These are phyloP conservation scores for Apogon talboti DNA, from an alignment of 2,797 vertebrate genomes.

Conservation along the genomic window DNA sequence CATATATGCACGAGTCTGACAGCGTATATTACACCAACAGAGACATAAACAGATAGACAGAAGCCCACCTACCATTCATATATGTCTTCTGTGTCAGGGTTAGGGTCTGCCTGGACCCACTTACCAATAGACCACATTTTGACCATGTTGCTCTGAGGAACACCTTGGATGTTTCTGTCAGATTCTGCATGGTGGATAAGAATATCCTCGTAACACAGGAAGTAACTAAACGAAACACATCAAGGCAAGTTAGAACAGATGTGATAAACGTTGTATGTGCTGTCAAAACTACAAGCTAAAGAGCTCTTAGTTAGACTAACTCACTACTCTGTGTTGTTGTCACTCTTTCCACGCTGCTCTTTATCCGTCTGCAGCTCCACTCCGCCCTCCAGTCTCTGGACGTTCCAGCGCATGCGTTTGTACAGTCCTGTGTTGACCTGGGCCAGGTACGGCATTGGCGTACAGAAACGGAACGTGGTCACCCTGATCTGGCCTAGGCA, in stretches of 20 bases:
- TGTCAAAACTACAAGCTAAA: no score
- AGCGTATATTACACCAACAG: neutral
- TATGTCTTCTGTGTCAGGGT: constrained; percentile 78
- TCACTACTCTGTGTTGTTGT: constrained; percentile 71
- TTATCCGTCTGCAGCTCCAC: neutral
- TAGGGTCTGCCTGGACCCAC: constrained; percentile 85
- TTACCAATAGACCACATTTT: constrained; percentile 87
- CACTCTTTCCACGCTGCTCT: no score
- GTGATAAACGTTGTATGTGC: no score
- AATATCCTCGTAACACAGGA: constrained; percentile 86
- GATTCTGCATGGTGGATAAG: constrained; percentile 2
- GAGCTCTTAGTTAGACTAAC: constrained; percentile 24
- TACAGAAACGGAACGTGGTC: constrained; percentile 84
- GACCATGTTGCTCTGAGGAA: neutral
- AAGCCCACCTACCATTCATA: constrained; percentile 80
- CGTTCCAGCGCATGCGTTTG: constrained; percentile 91
- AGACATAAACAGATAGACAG: neutral
- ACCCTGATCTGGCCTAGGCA: constrained; percentile 77
- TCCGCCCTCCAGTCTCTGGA: constrained; percentile 61
- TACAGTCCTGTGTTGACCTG: constrained; percentile 72
- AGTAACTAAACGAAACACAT: constrained; percentile 79
- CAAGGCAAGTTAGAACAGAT: no score
- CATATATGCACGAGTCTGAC: neutral
- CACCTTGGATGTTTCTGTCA: constrained; percentile 16
- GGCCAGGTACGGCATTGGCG: constrained; percentile 78